phyloP scores from a whole-genome alignment of 2,113 vertebrate species.

The Lepidothrix coronata region DNA sequence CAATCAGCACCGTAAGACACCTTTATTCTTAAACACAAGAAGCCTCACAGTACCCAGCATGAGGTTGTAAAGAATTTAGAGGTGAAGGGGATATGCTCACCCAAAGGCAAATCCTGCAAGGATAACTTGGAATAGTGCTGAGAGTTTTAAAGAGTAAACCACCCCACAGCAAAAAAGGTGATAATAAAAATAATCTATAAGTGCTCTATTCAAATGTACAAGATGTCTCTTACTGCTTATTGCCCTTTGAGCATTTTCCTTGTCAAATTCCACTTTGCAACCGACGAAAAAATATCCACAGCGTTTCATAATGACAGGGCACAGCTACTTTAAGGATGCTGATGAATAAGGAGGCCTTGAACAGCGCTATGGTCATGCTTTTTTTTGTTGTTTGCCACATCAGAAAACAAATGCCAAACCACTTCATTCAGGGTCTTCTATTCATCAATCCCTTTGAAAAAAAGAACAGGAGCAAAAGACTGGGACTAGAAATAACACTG shows the following conservation, averaged over 20 bases:
- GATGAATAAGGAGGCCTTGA: conserved; percentile 62
- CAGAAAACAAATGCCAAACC: conserved; percentile 59
- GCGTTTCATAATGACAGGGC: conserved; percentile 24
- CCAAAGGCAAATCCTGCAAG: background rate
- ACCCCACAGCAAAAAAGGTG: background rate
- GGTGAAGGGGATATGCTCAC: background rate
- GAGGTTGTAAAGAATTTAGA: background rate
- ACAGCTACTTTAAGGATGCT: conserved; percentile 25
- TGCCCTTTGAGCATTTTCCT: background rate
- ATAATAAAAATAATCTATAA: conserved; percentile 4
- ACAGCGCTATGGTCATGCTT: background rate
- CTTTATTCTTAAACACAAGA: background rate
- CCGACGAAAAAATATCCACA: conserved; percentile 21
- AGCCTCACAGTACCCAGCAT: background rate
- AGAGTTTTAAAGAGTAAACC: background rate
- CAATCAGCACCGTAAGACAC: background rate
- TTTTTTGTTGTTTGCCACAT: background rate
- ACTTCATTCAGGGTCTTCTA: conserved; percentile 65
- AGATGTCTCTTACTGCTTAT: background rate
- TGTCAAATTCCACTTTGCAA: conserved; percentile 1
- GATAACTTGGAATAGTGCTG: background rate
- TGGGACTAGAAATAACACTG: background rate
- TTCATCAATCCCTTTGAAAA: conserved; percentile 23
- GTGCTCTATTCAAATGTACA: background rate
- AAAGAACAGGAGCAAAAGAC: background rate